A percentile compares a stretch with the other conserved stretches of the same genome.
Evolutionary conservation across 2,113 vertebrate genomes (phyloP).

Genomic region (Chamaea fasciata): DNA sequence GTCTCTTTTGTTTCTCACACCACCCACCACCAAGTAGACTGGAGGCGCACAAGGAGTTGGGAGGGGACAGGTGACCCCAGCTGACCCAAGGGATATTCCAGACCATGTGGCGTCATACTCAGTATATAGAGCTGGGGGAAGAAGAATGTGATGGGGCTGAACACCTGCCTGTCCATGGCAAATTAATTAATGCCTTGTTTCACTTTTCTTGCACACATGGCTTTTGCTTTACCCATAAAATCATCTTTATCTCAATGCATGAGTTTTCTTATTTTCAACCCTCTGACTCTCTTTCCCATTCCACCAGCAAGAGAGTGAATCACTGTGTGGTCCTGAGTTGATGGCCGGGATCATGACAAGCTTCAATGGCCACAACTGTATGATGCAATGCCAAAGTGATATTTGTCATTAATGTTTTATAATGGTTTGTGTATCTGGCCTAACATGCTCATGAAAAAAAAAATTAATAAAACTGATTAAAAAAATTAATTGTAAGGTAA

Average conservation of each 20-base stretch:
- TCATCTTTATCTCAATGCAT: not conserved
- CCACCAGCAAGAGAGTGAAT: not conserved
- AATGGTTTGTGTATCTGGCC: not conserved
- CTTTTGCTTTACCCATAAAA: not conserved
- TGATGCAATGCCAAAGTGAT: not conserved
- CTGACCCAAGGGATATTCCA: not conserved
- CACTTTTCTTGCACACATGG: not conserved
- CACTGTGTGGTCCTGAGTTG: not conserved
- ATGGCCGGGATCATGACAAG: accelerated
- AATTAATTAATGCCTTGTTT: not conserved
- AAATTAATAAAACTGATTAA: not conserved
- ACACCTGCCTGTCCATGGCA: not conserved
- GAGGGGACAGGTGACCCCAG: not conserved
- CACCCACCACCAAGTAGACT: not conserved
- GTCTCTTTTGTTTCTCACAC: not conserved
- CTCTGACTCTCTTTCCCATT: not conserved
- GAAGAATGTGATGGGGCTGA: not conserved
- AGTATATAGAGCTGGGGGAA: not conserved
- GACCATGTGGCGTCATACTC: not conserved
- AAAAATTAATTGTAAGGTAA: not conserved
- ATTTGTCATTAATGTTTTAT: not conserved
- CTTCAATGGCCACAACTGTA: not conserved
- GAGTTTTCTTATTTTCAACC: not conserved
- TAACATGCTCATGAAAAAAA: not conserved
- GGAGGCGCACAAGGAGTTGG: not conserved